Base-by-base conservation (phyloP, 2,888 invertebrate genomes). In the Zonitis immaculata region DNA sequence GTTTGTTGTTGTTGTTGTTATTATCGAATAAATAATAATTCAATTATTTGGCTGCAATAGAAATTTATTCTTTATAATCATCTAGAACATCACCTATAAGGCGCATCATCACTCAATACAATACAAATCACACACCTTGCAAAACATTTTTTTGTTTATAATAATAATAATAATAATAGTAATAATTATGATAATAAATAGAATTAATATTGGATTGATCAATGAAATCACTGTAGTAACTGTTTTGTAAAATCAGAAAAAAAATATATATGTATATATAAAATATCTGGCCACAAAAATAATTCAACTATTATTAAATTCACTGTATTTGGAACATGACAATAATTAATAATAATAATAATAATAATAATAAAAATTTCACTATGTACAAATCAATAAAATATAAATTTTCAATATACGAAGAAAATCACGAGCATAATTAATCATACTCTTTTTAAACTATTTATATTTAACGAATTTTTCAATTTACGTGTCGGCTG, bases 401-500 rank as follows among this genome's bases (percentile, higher is more conserved):
- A 66, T 68, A 67, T 66, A 63, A 35, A 35, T 35, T 35, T 61
- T 64, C n/a, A 64, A 66, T 60, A 62, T 56, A 57, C 64, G 67
- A 66, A 50, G 35, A 51, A 27, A 55, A 43, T 44, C 49, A 49
- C 35, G 12, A 22, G 43, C 8, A 50, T 64, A 68, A 82, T 85
- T 81, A 86, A 84, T 77, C 86, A 82, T 16, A 35, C 14, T 16
- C 35, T 35, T 64, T 89, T 83, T 67, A 89, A 78, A 63, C 84
- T 82, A 63, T 84, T 84, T 68, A 83, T 82, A 66, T 82, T 83
- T 63, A 84, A 75, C 53, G 82, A 82, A 64, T 84, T 80, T 75
- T 84, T 84, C 66, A 86, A 84, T 80, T 90, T 89, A 72, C 91
- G 83, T 66, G 87, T 88, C 60, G 90, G 90, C 77, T 91, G 91